Base-by-base conservation (phyloP, 2,113 vertebrate genomes). In the Myodes glareolus region DNA sequence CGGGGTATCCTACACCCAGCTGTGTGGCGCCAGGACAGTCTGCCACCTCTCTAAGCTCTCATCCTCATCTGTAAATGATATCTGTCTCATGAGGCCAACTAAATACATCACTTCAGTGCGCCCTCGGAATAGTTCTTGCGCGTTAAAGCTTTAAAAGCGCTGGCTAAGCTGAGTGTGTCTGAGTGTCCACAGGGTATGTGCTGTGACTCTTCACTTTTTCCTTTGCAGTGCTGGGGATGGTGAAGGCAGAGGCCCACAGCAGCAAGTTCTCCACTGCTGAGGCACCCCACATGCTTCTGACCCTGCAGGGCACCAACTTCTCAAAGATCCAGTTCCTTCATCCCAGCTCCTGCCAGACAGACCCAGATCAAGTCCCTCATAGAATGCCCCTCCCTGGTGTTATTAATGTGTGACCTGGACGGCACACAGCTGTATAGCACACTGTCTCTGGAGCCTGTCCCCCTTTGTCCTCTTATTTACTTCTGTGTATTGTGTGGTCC, bases 131-230 rank as follows among this genome's bases (percentile, higher is more conserved):
- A 1, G 47, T 17, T 25, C 31, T 47, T 67, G 73, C 21, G 4
- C 19, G 3, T 29, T 67, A 47, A 17, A 0, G 25, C 42, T 88
- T 39, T 70, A 2, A 16, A 7, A 36, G 61, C 8, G 5, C 21
- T 55, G 12, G 52, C 77, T n/a, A 5, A 29, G 31, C 5, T 14
- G 55, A 68, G 31, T 0, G 8, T 17, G 27, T 42, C 88, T 61
- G 65, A 81, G 2, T 61, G 58, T 58, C 67, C 55, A 7, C 7
- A 9, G 7, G 31, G 42, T 1, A 0, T 0, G 5, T 0, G 14
- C 55, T 33, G 10, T 21, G 61, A 11, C 52, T 19, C 13, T n/a
- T 27, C 2, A 4, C 36, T 58, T 89, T 42, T 42, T 31, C 70
- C 67, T 89, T 45, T 75, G 70, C n/a, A 45, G n/a, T 61, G 29